Conservation (phyloP, 2,797 vertebrate species). For the Craterocephalus amniculus region DNA sequence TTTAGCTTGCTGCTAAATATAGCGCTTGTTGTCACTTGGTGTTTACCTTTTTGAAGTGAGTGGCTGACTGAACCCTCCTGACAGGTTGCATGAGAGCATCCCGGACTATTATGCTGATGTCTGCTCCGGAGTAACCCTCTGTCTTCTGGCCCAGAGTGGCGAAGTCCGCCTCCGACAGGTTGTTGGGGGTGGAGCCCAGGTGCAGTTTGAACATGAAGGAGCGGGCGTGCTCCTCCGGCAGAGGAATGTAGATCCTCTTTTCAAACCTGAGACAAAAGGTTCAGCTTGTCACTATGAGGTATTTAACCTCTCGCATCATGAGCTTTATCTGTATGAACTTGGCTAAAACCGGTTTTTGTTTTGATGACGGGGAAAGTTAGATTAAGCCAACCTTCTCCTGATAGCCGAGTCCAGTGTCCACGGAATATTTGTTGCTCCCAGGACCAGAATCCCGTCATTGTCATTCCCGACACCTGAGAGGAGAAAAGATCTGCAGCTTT, state of each 20-base stretch:
- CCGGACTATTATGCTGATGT: slow-evolving; percentile 91
- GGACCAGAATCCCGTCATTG: slow-evolving; percentile 94
- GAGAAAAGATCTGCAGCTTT: slow-evolving; percentile 3
- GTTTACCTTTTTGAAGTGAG: slow-evolving; percentile 93
- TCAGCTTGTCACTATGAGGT: not conserved
- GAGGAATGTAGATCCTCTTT: slow-evolving; percentile 92
- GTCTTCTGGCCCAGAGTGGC: slow-evolving; percentile 87
- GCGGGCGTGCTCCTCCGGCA: slow-evolving; percentile 84
- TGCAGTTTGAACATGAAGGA: slow-evolving; percentile 91
- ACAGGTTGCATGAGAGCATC: slow-evolving; percentile 97
- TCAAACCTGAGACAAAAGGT: slow-evolving; percentile 86
- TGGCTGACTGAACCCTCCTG: slow-evolving; percentile 92
- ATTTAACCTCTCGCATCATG: not conserved
- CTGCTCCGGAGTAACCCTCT: slow-evolving; percentile 92
- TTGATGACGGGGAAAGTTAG: too few species aligned
- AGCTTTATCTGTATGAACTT: not conserved
- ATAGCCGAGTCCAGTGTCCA: slow-evolving; percentile 98
- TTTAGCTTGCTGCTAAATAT: not conserved
- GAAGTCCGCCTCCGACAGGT: slow-evolving; percentile 86
- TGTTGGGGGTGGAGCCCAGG: slow-evolving; percentile 88
- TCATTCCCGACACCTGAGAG: slow-evolving; percentile 90
- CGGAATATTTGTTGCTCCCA: slow-evolving; percentile 97
- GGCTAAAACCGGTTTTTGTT: not conserved
- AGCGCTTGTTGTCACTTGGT: not conserved
- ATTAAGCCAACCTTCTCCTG: slow-evolving; percentile 86